A percentile compares a stretch with the other conserved stretches of the same genome.
phyloP scores from a whole-genome alignment of 2,113 vertebrate genomes.

The Pandion haliaetus region DNA sequence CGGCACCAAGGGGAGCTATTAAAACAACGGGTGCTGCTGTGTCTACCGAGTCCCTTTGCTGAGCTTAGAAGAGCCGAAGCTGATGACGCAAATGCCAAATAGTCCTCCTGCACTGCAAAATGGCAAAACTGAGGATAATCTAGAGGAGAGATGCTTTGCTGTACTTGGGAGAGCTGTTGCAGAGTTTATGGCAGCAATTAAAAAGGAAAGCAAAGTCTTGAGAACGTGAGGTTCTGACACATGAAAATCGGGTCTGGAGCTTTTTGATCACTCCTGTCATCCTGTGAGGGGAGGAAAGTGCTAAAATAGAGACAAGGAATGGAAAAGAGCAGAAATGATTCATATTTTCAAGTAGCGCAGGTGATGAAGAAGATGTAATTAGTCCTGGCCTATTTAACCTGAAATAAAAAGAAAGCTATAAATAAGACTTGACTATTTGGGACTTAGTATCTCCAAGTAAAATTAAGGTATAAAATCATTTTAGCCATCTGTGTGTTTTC shows the following conservation, averaged over 20 bases:
- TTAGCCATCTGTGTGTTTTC: neutral
- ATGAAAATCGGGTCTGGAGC: neutral
- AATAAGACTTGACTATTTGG: neutral
- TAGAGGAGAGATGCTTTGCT: neutral
- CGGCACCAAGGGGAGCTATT: neutral
- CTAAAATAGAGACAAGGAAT: neutral
- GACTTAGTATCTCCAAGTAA: neutral
- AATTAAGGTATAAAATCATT: neutral
- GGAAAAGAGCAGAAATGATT: neutral
- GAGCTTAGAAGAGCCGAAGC: neutral
- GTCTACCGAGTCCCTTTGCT: neutral
- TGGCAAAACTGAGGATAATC: neutral
- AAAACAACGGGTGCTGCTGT: fast-evolving
- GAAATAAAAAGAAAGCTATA: neutral
- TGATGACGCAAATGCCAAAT: neutral
- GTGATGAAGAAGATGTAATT: neutral
- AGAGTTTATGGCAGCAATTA: neutral
- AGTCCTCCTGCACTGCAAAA: neutral
- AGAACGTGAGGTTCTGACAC: neutral
- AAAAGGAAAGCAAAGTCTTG: neutral
- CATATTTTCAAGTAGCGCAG: neutral
- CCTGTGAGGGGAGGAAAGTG: neutral
- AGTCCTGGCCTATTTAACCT: constrained; percentile 1
- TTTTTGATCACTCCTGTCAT: neutral
- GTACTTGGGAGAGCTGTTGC: neutral